phyloP scores from a whole-genome alignment of 1,140 invertebrate genomes.

The Ctenoplectra terminalis region DNA sequence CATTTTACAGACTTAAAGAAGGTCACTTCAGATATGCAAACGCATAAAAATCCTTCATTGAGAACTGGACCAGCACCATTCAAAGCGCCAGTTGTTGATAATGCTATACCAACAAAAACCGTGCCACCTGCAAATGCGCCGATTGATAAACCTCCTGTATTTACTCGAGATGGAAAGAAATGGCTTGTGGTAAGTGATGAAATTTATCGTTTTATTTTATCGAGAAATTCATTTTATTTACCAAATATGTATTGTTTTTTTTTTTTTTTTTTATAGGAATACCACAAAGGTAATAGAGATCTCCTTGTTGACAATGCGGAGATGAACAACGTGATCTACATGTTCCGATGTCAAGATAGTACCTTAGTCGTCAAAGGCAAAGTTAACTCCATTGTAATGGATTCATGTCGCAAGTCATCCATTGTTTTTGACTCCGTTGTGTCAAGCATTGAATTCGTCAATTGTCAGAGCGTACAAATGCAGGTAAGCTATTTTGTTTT shows the following conservation, averaged over 20 bases:
- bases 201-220: conserved; percentile 18
- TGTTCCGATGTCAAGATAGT: conserved; percentile 96
- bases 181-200: conserved; percentile 92
- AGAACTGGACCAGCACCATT: conserved; percentile 92
- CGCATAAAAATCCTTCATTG: conserved; percentile 97
- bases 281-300: conserved; percentile 93
- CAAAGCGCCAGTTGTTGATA: conserved; percentile 85
- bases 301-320: conserved; percentile 93
- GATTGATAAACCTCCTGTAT: conserved; percentile 91
- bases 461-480: conserved; percentile 98
- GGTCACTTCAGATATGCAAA: conserved; percentile 99
- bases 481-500: too few species aligned
- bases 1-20: conserved; percentile 90
- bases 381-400: conserved; percentile 97
- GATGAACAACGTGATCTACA: conserved; percentile 99
- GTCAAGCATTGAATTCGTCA: conserved; percentile 98
- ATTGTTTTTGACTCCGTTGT: conserved; percentile 98
- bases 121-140: conserved; percentile 84
- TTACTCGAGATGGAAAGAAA: conserved; percentile 96
- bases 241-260: conserved; percentile 9
- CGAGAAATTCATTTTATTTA: conserved; percentile 5
- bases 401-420: conserved; percentile 98
- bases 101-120: conserved; percentile 74
- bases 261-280: conserved; percentile 92
- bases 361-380: conserved; percentile 96